Percentiles rank a stretch among this genome's conserved stretches.
Evolutionary conservation across 2,888 invertebrate genomes (phyloP).

Genomic region (Synanthedon myopaeformis): DNA sequence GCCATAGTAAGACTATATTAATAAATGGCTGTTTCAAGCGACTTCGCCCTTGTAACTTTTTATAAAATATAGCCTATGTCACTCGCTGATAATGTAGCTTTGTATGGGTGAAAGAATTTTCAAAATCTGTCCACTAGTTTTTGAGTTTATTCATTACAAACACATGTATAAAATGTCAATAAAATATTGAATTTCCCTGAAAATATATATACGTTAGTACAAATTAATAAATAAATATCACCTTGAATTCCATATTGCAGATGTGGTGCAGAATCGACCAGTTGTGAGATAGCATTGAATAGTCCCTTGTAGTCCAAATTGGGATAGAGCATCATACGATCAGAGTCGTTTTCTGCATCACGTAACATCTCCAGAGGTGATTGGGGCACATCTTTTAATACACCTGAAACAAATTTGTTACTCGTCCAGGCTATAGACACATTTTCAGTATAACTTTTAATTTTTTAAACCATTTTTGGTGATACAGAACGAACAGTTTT

Average conservation of each 20-base stretch:
- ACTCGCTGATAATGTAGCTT: too few species aligned
- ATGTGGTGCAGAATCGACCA: conserved; percentile 93
- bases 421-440: neutral
- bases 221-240: conserved; percentile 27
- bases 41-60: too few species aligned
- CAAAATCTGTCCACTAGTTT: too few species aligned
- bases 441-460: neutral
- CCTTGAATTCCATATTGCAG: conserved; percentile 90
- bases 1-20: too few species aligned
- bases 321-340: conserved; percentile 92
- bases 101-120: too few species aligned
- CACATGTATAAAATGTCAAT: too few species aligned
- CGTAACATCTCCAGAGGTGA: conserved; percentile 93
- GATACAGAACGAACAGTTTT: neutral
- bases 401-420: conserved; percentile 69
- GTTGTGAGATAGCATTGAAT: conserved; percentile 89
- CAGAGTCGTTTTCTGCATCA: conserved; percentile 85
- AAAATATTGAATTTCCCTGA: too few species aligned
- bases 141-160: too few species aligned
- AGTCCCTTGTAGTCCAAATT: conserved; percentile 97
- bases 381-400: conserved; percentile 95
- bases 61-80: too few species aligned
- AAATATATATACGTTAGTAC: too few species aligned
- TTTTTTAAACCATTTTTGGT: neutral
- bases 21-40: too few species aligned